Percentiles rank a stretch among this genome's conserved stretches.
These are phyloP conservation scores for Agonopterix arenella DNA, from an alignment of 2,888 invertebrate species.

Conservation along the genomic window DNA sequence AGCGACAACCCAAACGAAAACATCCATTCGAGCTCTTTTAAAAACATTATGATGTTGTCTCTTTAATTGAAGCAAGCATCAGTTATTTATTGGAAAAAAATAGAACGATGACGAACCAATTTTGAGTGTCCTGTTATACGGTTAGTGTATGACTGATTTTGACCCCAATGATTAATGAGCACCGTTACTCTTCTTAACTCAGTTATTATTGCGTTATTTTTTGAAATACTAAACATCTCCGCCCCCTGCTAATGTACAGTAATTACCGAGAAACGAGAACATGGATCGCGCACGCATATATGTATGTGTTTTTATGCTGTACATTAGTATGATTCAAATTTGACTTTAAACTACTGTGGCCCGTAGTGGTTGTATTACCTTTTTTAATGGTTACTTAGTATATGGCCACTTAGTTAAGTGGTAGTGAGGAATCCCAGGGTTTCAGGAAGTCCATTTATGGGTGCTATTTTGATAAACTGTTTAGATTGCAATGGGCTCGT, in stretches of 20 bases:
- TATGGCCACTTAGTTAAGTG: conserved; percentile 19
- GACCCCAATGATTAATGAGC: conserved; percentile 70
- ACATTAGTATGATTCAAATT: conserved; percentile 8
- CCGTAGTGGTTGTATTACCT: conserved; percentile 13
- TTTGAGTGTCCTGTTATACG: conserved; percentile 36
- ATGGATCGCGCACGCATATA: not conserved
- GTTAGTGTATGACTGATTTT: conserved; percentile 52
- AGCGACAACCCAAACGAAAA: conserved; percentile 4
- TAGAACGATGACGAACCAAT: conserved; percentile 52
- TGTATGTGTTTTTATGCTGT: not conserved
- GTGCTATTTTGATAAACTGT: conserved; percentile 65
- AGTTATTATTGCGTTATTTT: conserved; percentile 62
- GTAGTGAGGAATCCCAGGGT: conserved; percentile 36
- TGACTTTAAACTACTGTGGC: conserved; percentile 8
- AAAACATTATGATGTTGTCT: conserved; percentile 2
- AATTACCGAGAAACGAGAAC: conserved; percentile 29
- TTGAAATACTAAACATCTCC: conserved; percentile 43
- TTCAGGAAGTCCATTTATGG: conserved; percentile 70
- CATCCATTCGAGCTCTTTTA: conserved; percentile 3
- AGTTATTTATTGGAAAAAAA: conserved; percentile 14
- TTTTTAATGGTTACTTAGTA: conserved; percentile 13
- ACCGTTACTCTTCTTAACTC: conserved; percentile 63
- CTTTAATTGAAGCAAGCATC: conserved; percentile 10
- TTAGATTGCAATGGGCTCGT: conserved; percentile 58
- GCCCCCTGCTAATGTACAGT: conserved; percentile 34